Conservation (phyloP, 2,888 invertebrate species). For the Thecophora atra region DNA sequence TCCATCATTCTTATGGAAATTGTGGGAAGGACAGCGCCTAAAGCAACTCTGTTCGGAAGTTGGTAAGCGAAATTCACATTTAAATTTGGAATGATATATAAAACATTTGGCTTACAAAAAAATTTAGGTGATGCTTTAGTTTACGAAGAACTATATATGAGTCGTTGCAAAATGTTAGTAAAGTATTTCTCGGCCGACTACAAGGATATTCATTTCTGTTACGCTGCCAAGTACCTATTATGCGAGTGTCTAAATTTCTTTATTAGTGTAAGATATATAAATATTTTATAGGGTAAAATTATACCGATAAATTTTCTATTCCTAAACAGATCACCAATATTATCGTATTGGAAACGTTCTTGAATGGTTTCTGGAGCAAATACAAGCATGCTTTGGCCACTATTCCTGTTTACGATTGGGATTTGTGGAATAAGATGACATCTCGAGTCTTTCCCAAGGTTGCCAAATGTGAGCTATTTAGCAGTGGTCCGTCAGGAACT, state of each 20-base stretch:
- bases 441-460: constrained; percentile 69
- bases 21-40: constrained; percentile 67
- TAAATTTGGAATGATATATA: not conserved
- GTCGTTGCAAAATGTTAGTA: constrained; percentile 51
- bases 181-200: constrained; percentile 58
- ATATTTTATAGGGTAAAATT: not conserved
- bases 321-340: constrained; percentile 56
- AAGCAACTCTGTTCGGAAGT: constrained; percentile 60
- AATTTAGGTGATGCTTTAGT: constrained; percentile 50
- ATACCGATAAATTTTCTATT: too few species aligned
- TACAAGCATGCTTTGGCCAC: constrained; percentile 57
- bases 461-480: constrained; percentile 89
- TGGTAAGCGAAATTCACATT: constrained; percentile 46
- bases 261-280: constrained; percentile 72
- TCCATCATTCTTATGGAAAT: constrained; percentile 63
- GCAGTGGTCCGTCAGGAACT: constrained; percentile 84
- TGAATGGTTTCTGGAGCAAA: constrained; percentile 61
- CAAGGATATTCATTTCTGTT: constrained; percentile 64
- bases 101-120: too few species aligned
- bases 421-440: constrained; percentile 59
- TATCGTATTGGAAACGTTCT: constrained; percentile 56
- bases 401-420: constrained; percentile 57
- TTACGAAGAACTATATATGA: constrained; percentile 48
- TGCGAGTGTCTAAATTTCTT: constrained; percentile 79
- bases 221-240: constrained; percentile 73